Evolutionary conservation across 2,113 vertebrate genomes (phyloP).

Genomic region (Lepidiolamprologus cunningtoni): DNA sequence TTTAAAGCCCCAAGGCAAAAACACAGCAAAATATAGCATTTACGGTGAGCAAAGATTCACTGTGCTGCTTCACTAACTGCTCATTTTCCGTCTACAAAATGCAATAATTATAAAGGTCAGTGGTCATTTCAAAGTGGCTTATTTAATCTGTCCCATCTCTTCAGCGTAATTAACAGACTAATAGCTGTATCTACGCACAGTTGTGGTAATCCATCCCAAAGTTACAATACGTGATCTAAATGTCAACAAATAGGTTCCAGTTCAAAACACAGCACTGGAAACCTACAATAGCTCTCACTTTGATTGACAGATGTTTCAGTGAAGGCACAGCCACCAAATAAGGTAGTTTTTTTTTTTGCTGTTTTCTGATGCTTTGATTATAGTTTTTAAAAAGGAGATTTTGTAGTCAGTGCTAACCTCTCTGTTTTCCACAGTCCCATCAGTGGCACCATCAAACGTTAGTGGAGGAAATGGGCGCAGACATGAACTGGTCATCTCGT

Average conservation of each 20-base stretch:
- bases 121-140: constrained; percentile 20
- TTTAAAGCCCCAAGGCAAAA: constrained; percentile 51
- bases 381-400: not conserved
- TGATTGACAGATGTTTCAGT: not conserved
- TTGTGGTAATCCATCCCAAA: constrained; percentile 8
- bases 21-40: constrained; percentile 67
- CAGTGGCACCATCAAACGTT: constrained; percentile 88
- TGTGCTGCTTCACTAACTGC: constrained; percentile 17
- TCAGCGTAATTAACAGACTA: constrained; percentile 44
- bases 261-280: not conserved
- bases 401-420: not conserved
- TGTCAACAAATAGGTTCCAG: not conserved
- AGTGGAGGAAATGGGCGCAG: constrained; percentile 90
- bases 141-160: constrained; percentile 40
- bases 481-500: constrained; percentile 93
- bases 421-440: constrained; percentile 78
- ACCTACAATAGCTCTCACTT: not conserved
- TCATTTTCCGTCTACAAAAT: constrained; percentile 22
- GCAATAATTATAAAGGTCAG: constrained; percentile 55
- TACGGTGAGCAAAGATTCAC: constrained; percentile 52
- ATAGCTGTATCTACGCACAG: constrained; percentile 23
- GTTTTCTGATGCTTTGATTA: not conserved
- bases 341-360: fast-evolving
- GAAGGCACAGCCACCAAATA: not conserved
- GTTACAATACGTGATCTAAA: not conserved